These are phyloP conservation scores for Orthosia gothica DNA, from an alignment of 2,888 invertebrate genomes.

Conservation along the genomic window DNA sequence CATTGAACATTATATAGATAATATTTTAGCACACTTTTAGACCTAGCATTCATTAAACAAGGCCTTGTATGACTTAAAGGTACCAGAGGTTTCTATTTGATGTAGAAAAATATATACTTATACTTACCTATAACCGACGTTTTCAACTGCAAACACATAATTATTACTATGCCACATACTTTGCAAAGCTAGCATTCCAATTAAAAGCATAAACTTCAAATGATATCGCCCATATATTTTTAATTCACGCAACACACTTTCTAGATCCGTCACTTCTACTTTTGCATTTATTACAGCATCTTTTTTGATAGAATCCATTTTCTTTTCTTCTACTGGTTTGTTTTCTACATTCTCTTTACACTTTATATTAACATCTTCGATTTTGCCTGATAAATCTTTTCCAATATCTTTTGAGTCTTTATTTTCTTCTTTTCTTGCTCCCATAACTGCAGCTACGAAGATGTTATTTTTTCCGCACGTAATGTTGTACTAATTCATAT, in stretches of 20 bases:
- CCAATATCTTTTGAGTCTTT: no score
- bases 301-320: conserved; percentile 2
- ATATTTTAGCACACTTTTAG: neutral
- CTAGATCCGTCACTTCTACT: conserved; percentile 39
- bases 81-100: neutral
- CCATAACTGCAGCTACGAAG: conserved; percentile 24
- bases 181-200: conserved; percentile 49
- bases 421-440: neutral
- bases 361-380: neutral
- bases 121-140: conserved; percentile 59
- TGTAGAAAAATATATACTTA: neutral
- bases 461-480: conserved; percentile 35
- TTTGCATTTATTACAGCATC: neutral
- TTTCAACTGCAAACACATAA: conserved; percentile 66
- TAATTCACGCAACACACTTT: conserved; percentile 59
- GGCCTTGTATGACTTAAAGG: neutral
- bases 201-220: conserved; percentile 51
- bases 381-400: neutral
- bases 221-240: conserved; percentile 65
- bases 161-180: conserved; percentile 57
- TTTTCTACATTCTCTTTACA: neutral
- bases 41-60: neutral
- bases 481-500: conserved; percentile 24
- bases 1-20: neutral
- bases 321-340: neutral